Base-by-base conservation (phyloP, 2,888 invertebrate genomes). In the Rhabditophanes sp. region DNA sequence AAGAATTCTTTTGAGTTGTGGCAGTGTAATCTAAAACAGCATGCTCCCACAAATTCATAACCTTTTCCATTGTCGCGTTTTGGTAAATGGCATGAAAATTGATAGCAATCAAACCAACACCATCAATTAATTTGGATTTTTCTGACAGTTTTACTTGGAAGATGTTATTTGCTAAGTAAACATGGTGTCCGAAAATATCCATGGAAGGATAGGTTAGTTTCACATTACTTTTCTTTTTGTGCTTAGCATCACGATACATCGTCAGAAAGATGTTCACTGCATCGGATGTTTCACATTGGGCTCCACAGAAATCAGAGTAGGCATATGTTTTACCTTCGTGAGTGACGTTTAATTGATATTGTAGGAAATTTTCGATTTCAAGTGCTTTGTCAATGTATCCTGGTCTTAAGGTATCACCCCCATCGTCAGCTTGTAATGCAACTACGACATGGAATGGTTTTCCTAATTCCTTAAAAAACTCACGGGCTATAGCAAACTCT, bases 91-190 rank as follows among this genome's bases (percentile, higher is more conserved):
- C 58, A 27, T 64, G 62, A 39, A 61, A 62, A 35, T 62, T 62
- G 38, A 62, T 58, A 4, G 61, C 50, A 17, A 64, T 46, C 8
- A 62, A 41, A 16, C 44, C 37, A 12, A 50, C 46, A 6, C 42
- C 50, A 32, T 60, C 61, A 7, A 61, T 46, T 17, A 53, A 41
- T 21, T 49, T 43, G 2, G 62, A 62, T 17, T 59, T 56, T 30
- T 11, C 28, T 15, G 7, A 9, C 9, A 59, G 32, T 7, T 42
- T 36, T 3, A 63, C 58, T 26, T 53, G 49, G 39, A 58, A 61
- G 26, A 62, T 56, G 38, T 64, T 62, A 36, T 64, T 59, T 11
- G 59, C 63, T 38, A 63, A 41, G 36, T 63, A 63, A 28, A 63
- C 46, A 11, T 50, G 44, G 37, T 63, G 57, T 3, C 59, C 59